Conservation (phyloP, 2,797 vertebrate species). For the Darevskia mixta region DNA sequence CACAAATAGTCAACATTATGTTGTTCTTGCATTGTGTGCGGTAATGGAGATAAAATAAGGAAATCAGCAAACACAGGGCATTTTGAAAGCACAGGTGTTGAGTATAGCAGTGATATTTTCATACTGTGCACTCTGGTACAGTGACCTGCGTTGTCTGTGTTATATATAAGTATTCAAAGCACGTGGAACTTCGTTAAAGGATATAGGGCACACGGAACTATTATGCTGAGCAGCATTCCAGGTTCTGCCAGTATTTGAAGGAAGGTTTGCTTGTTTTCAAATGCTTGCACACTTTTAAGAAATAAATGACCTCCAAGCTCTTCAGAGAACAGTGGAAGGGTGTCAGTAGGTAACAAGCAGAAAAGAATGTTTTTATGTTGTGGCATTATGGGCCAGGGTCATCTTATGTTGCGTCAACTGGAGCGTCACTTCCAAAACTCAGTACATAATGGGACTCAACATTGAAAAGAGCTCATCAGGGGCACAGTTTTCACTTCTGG, state of each 20-base stretch:
- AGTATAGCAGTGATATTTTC: background rate
- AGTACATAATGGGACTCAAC: background rate
- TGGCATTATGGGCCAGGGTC: background rate
- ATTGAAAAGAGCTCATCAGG: background rate
- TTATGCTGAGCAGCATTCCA: background rate
- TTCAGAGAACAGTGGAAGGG: background rate
- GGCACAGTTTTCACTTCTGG: background rate
- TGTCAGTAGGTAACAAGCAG: background rate
- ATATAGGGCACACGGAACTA: background rate
- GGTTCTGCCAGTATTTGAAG: background rate
- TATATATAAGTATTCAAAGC: background rate
- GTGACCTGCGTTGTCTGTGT: background rate
- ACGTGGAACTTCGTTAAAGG: background rate
- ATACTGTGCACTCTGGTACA: background rate
- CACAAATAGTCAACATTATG: background rate
- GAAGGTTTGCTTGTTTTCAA: background rate
- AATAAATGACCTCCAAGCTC: background rate
- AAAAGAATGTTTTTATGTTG: background rate
- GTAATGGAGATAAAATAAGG: slow-evolving; percentile 1
- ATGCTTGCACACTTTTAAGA: background rate
- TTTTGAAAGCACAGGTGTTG: slow-evolving; percentile 7
- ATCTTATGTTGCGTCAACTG: background rate
- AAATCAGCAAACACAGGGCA: background rate
- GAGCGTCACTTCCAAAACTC: background rate
- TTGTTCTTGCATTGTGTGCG: background rate